These are phyloP conservation scores for Acanthacorydalis orientalis DNA, from an alignment of 2,888 invertebrate species.

Conservation along the genomic window DNA sequence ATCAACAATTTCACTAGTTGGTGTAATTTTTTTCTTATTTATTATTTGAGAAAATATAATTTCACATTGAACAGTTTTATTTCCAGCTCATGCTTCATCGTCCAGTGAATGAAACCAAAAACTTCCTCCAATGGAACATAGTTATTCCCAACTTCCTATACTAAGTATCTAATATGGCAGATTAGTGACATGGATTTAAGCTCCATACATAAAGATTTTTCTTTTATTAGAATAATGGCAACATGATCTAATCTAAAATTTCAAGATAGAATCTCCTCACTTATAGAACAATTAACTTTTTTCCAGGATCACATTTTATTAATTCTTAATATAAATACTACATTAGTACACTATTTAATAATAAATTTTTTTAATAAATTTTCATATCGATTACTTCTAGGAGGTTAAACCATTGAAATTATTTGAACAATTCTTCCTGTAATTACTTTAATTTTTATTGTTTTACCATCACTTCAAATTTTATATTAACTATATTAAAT, in stretches of 20 bases:
- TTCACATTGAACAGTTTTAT: conserved; percentile 32
- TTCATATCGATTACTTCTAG: conserved; percentile 36
- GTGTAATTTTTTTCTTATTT: conserved; percentile 39
- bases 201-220: conserved; percentile 42
- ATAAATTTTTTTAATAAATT: conserved; percentile 37
- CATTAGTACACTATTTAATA: conserved; percentile 39
- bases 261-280: conserved; percentile 41
- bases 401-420: conserved; percentile 43
- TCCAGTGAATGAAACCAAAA: conserved; percentile 47
- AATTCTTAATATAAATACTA: conserved; percentile 43
- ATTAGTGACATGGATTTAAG: conserved; percentile 47
- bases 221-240: conserved; percentile 44
- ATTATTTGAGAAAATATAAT: conserved; percentile 44
- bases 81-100: conserved; percentile 30
- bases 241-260: conserved; percentile 38
- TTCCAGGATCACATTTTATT: conserved; percentile 44
- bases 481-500: conserved; percentile 45
- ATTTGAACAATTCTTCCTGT: conserved; percentile 46
- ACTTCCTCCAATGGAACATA: conserved; percentile 38
- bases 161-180: conserved; percentile 46
- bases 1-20: conserved; percentile 41
- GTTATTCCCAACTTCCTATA: conserved; percentile 38
- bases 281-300: conserved; percentile 49
- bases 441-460: conserved; percentile 43
- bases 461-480: conserved; percentile 39